Base-by-base conservation (phyloP, 1,140 invertebrate genomes). In the Zaprionus ghesquierei region DNA sequence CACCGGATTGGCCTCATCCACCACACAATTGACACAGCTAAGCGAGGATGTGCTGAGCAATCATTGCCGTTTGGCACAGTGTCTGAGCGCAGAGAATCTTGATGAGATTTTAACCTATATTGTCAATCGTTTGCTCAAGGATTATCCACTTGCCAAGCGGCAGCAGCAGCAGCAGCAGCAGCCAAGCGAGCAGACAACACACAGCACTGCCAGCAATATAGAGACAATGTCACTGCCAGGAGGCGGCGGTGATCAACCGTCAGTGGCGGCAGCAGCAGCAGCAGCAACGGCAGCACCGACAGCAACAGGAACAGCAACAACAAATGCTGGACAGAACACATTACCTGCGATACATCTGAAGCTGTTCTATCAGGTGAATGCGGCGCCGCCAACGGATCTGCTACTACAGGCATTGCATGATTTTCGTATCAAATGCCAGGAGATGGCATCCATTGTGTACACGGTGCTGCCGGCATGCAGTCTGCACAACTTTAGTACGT, bases 401-500 rank as follows among this genome's bases (percentile, higher is more conserved):
- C 92, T 95, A 59, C 90, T 94, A 5, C 81, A 93, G 61, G 93
- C 93, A 9, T 87, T 95, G 15, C 87, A 92, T 10, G 92, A 93
- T 51, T 93, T 94, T 77, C 92, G 93, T 38, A 87, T 92, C 49
- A 90, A 92, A 51, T 85, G 90, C 62, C 82, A 87, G 60, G 77
- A 92, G 56, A 92, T 78, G 66, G 92, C 93, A 56, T 93, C 93
- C 70, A 93, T 96, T 75, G 94, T 95, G 33, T 95, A 95, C 50
- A 96, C 95, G 9, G 93, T 96, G 49, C 93, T 97, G 92, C 96
- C 96, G 41, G 96, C 96, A 62, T 94, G 94, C 72, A 94, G 95
- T 91, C 93, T 97, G 84, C 95, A 96, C 91, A 95, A 95, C 92
- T 94, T 95, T 74, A 95, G 95, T 93, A 96, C 95, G 77, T 96